These are phyloP conservation scores for Rhinichthys osculus DNA, from an alignment of 2,797 vertebrate species.

Conservation along the genomic window DNA sequence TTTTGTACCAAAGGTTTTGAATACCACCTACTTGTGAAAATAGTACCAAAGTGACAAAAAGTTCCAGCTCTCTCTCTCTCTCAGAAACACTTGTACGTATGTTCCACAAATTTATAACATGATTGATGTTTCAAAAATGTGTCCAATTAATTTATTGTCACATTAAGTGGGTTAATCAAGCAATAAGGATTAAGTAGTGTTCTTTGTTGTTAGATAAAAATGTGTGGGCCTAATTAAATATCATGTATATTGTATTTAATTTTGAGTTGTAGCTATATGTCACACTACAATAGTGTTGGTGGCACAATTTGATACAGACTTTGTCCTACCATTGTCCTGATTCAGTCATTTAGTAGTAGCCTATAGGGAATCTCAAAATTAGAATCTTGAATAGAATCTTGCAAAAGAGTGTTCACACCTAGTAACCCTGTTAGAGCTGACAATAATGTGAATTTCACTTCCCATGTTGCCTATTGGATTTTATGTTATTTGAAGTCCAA, in stretches of 20 bases:
- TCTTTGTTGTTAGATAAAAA: background rate
- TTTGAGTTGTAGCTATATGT: background rate
- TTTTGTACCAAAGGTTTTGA: background rate
- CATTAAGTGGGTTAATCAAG: background rate
- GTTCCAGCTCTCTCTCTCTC: background rate
- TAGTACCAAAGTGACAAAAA: background rate
- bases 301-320: background rate
- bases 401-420: background rate
- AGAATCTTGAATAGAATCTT: background rate
- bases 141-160: background rate
- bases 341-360: background rate
- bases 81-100: background rate
- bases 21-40: background rate
- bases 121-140: background rate
- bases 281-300: background rate
- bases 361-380: background rate
- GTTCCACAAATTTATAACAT: background rate
- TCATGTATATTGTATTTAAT: background rate
- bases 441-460: background rate
- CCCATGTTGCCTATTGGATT: background rate
- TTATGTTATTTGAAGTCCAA: conserved; percentile 2
- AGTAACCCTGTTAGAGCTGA: background rate
- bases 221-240: background rate
- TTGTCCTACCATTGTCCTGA: background rate
- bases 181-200: background rate